Evolutionary conservation across 2,113 vertebrate genomes (phyloP), one percentile per base, ranked within the genome.

Genomic region (Prunella fulvescens): DNA sequence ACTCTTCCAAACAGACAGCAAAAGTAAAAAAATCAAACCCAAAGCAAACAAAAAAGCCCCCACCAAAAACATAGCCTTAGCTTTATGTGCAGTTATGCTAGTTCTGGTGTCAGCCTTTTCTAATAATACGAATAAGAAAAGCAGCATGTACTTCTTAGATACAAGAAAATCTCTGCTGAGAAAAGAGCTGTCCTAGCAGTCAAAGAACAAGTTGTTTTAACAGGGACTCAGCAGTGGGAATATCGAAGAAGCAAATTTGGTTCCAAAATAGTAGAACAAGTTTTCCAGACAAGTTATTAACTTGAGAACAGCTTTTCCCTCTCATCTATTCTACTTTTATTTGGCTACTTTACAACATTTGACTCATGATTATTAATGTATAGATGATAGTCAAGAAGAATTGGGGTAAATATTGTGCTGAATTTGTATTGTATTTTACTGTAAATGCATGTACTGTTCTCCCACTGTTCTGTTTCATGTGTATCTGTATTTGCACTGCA

Each of bases 221-320:
- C 50, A 22, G 40, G 7, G 7, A 39, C 12, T 64, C 40, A 62
- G 73, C 8, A 0, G 26, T 29, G 29, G 78, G 65, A 84, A 26
- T 81, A 73, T 37, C 4, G 6, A 66, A n/a, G 14, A 65, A 90
- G 14, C 7, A 65, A 45, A 53, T 79, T 64, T 47, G 7, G 6
- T 86, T 84, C 40, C 85, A 77, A 80, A 69, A 33, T 45, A 71
- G 66, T 81, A 85, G 23, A 92, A 6, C 16, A 45, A 51, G 18
- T 91, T 90, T 96, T 91, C 65, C 81, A 48, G 64, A 62, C 47
- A n/a, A 72, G 45, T 54, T 72, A 72, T 23, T 81, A 57, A 67
- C 42, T 58, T 25, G 26, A 57, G 28, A 61, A 42, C 15, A 61
- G 40, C 22, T 80, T 84, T 39, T 66, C 14, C 42, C 19, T 50